A percentile compares a stretch with the other conserved stretches of the same genome.
phyloP scores from a whole-genome alignment of 2,113 vertebrate species.

The Canis aureus region DNA sequence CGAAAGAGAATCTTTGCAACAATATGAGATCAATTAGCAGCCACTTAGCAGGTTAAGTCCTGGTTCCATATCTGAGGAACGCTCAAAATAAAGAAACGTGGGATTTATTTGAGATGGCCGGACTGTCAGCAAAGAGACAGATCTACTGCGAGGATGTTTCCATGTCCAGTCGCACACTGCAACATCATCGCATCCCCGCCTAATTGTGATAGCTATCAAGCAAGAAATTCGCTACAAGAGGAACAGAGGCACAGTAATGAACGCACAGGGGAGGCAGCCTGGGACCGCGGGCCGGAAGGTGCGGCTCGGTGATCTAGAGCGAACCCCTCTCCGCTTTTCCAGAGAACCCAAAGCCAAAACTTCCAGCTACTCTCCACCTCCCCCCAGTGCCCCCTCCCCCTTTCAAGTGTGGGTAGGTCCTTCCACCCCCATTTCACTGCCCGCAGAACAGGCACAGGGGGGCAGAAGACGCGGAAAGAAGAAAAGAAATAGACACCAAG shows the following conservation, averaged over 20 bases:
- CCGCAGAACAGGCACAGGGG: neutral
- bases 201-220: constrained; percentile 81
- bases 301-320: constrained; percentile 74
- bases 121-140: constrained; percentile 70
- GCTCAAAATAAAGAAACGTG: constrained; percentile 62
- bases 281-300: constrained; percentile 86
- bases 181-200: constrained; percentile 84
- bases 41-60: neutral
- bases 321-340: constrained; percentile 77
- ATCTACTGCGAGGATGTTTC: constrained; percentile 58
- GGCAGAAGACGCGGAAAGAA: neutral
- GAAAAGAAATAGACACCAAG: neutral
- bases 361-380: constrained; percentile 4
- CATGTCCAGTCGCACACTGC: constrained; percentile 71
- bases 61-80: constrained; percentile 43
- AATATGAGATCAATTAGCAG: constrained; percentile 66
- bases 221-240: constrained; percentile 87
- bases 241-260: constrained; percentile 88
- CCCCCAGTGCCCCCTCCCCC: neutral
- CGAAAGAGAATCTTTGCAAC: constrained; percentile 72
- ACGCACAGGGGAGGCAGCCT: constrained; percentile 78
- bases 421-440: neutral
- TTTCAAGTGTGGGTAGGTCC: neutral
- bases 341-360: constrained; percentile 66
- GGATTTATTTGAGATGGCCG: constrained; percentile 73